phyloP scores from a whole-genome alignment of 2,888 invertebrate species.

The Pilophorus perplexus region DNA sequence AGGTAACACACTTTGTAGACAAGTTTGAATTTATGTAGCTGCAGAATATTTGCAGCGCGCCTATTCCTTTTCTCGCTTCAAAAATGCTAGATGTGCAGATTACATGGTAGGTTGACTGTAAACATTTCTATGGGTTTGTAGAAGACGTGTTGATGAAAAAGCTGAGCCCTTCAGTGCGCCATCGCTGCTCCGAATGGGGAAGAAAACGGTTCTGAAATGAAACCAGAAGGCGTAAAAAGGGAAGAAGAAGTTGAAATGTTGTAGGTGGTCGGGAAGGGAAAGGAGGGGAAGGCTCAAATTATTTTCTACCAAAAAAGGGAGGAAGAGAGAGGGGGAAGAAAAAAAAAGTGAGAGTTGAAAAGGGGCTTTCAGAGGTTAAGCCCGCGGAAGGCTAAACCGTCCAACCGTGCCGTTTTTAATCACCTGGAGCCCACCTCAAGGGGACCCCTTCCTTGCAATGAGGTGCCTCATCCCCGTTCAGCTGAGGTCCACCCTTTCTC shows the following conservation, averaged over 20 bases:
- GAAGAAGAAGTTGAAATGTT: background rate
- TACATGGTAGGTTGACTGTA: too few species aligned
- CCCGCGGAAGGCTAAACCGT: conserved; percentile 28
- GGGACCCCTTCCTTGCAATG: background rate
- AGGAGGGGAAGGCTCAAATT: conserved; percentile 6
- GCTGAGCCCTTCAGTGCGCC: too few species aligned
- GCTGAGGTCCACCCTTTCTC: too few species aligned
- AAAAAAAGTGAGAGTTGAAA: background rate
- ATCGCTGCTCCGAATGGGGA: too few species aligned
- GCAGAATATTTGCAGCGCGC: too few species aligned
- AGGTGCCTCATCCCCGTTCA: background rate
- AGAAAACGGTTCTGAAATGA: background rate
- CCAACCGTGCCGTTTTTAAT: conserved; percentile 35
- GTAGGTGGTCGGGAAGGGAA: background rate
- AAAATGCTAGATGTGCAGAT: too few species aligned
- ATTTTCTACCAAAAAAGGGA: background rate
- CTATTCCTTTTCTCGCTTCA: too few species aligned
- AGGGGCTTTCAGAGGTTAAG: conserved; percentile 31
- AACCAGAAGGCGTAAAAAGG: background rate
- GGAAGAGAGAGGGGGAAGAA: background rate
- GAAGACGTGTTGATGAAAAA: too few species aligned
- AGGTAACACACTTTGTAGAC: too few species aligned
- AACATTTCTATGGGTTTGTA: too few species aligned
- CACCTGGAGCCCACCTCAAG: conserved; percentile 29
- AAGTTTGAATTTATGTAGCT: too few species aligned